Evolutionary conservation across 2,888 invertebrate genomes (phyloP).

Genomic region (Xestia sexstrigata): DNA sequence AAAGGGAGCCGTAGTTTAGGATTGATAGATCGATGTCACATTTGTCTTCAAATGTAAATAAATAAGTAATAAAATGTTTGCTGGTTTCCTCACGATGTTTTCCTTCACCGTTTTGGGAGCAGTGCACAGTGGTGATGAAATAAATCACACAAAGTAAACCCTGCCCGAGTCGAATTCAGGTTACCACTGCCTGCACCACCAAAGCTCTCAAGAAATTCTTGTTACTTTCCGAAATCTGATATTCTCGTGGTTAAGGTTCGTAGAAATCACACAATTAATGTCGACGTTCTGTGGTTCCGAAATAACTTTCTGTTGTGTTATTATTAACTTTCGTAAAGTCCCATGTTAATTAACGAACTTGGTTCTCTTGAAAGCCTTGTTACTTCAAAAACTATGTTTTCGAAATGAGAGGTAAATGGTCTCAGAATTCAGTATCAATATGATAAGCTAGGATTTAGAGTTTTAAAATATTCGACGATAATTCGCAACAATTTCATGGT

Average conservation of each 20-base stretch:
- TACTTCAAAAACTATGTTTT: background rate
- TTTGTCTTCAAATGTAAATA: background rate
- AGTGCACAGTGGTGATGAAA: background rate
- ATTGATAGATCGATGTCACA: background rate
- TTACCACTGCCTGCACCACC: background rate
- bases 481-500: background rate
- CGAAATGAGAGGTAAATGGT: background rate
- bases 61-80: too few species aligned
- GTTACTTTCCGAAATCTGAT: background rate
- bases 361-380: background rate
- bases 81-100: background rate
- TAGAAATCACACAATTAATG: conserved; percentile 26
- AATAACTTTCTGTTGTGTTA: conserved; percentile 25
- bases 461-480: background rate
- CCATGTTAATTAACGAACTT: conserved; percentile 23
- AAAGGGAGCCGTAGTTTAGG: background rate
- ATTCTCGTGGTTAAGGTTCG: conserved; percentile 1
- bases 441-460: background rate
- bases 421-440: background rate
- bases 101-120: background rate
- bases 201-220: background rate
- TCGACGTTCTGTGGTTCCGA: conserved; percentile 5
- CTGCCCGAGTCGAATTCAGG: background rate
- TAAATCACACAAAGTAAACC: background rate
- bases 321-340: conserved; percentile 21